Base-by-base conservation (phyloP, 2,888 invertebrate genomes). In the Aleiodes testaceus region DNA sequence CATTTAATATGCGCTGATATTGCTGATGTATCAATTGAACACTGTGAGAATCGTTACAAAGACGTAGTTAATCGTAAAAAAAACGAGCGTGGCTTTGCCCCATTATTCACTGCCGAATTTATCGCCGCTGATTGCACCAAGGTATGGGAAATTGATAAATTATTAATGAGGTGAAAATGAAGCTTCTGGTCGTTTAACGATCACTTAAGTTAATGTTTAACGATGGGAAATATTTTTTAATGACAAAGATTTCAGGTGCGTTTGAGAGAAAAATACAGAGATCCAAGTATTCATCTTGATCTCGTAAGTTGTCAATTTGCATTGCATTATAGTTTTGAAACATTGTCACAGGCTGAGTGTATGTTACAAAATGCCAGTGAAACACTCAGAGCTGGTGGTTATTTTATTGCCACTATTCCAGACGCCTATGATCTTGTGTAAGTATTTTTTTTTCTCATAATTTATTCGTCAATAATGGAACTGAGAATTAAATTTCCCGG, bases 221-320 rank as follows among this genome's bases (percentile, higher is more conserved):
- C 59, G 11, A 59, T 42, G 59, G 59, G 59, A 42, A 59, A 59
- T 61, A 42, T 50, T 69, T 69, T 50, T 52, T 52, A 64, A 64
- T 44, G 42, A 50, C 11, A 22, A 52, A 63, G 42, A 42, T 69
- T 87, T 83, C 79, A 89, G 89, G 87, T 86, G 66, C 90, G 92
- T 20, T 88, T 96, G n/a, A 89, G 93, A 65, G 92, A 93, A 83
- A 92, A 93, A 79, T 96, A 93, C 85, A 90, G 90, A 80, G 94
- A 97, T 87, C 92, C 94, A 1, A 92, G 93, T 20, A 91, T 94
- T 72, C 91, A 92, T 80, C 91, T 99, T 81, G 96, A 99, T 87
- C 84, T 99, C 50, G 96, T 96, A 0, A 98, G 97, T 85, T 98
- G 98, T 85, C 99, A 99, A 88, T 99, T 99, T 91, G 96, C 98